phyloP scores from a whole-genome alignment of 2,888 invertebrate genomes.

The Polietes domitor region DNA sequence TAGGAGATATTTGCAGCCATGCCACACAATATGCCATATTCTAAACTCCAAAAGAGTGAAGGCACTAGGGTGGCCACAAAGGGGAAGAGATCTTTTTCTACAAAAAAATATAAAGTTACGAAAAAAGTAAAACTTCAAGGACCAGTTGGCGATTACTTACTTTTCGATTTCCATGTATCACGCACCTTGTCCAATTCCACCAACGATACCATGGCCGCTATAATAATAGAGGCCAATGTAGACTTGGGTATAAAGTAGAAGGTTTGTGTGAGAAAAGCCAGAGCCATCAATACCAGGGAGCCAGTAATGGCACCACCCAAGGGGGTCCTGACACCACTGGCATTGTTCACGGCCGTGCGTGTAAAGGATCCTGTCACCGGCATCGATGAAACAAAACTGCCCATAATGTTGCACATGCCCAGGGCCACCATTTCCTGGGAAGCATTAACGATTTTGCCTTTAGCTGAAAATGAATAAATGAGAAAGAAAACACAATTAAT shows the following conservation, averaged over 20 bases:
- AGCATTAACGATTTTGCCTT: conserved; percentile 89
- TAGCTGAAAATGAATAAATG: conserved; percentile 82
- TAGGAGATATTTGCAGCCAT: conserved; percentile 90
- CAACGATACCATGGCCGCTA: conserved; percentile 93
- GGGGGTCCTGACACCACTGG: conserved; percentile 93
- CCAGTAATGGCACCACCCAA: conserved; percentile 91
- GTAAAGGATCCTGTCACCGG: conserved; percentile 94
- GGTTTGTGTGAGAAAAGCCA: conserved; percentile 90
- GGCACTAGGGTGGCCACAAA: conserved; percentile 91
- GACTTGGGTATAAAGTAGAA: conserved; percentile 94
- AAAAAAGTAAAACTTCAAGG: background rate
- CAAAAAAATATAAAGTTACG: no score
- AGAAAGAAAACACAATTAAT: conserved; percentile 24
- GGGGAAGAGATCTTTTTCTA: conserved; percentile 93
- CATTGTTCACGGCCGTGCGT: conserved; percentile 94
- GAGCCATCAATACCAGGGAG: conserved; percentile 88
- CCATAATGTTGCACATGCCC: conserved; percentile 90
- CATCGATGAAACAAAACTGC: conserved; percentile 92
- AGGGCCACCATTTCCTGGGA: conserved; percentile 95
- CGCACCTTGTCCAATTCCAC: conserved; percentile 86
- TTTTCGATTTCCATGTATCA: conserved; percentile 90
- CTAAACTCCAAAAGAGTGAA: conserved; percentile 90
- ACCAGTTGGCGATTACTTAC: conserved; percentile 80
- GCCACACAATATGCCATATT: conserved; percentile 93
- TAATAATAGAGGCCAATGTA: conserved; percentile 92